These are phyloP conservation scores for Dendropsophus ebraccatus DNA, from an alignment of 2,113 vertebrate genomes.

Conservation along the genomic window DNA sequence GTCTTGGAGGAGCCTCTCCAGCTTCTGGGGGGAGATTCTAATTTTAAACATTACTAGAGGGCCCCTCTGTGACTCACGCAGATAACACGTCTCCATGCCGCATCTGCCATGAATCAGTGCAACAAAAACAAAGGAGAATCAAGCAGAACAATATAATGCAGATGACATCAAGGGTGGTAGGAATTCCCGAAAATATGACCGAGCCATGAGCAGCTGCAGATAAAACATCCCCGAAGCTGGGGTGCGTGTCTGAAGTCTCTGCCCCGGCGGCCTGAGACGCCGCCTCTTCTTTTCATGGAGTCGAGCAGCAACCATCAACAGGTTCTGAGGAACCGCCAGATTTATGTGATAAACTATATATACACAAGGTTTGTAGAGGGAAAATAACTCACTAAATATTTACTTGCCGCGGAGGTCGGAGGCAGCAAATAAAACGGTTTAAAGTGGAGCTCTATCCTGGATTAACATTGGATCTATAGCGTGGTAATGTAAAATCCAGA, in stretches of 20 bases:
- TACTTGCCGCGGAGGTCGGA: no score
- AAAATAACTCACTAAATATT: no score
- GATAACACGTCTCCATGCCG: not conserved
- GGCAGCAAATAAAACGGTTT: no score
- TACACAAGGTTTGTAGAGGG: no score
- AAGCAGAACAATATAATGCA: constrained; percentile 25
- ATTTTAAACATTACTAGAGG: not conserved
- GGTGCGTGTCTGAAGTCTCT: not conserved
- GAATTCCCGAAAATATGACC: constrained; percentile 14
- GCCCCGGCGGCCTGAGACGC: not conserved
- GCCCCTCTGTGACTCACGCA: constrained; percentile 12
- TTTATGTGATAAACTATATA: not conserved
- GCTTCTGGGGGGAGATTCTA: not conserved
- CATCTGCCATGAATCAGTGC: constrained; percentile 36
- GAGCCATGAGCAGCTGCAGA: not conserved
- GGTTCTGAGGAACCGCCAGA: not conserved
- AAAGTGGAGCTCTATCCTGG: no score
- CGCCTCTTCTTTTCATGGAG: not conserved
- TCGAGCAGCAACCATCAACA: not conserved
- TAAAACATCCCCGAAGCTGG: not conserved
- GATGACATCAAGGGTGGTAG: not conserved
- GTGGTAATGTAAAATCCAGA: no score
- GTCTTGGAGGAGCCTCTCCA: not conserved
- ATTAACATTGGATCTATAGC: no score
- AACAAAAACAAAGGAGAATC: not conserved